Evolutionary conservation across 2,113 vertebrate species (phyloP).

Genomic region (Leptocoma aspasia): DNA sequence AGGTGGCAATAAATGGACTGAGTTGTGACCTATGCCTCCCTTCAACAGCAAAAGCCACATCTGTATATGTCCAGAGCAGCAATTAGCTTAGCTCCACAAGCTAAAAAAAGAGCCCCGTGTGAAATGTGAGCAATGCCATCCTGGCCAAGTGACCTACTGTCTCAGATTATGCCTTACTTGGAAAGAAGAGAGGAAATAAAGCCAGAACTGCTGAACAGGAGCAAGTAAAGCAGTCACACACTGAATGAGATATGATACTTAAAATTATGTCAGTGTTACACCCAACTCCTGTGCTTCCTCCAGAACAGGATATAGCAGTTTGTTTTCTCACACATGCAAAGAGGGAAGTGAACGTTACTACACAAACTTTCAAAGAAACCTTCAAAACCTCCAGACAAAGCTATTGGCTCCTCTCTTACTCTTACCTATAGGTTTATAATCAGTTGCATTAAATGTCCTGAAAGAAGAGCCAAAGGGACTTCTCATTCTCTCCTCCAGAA

Average conservation of each 20-base stretch:
- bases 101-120: background rate
- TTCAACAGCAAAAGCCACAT: background rate
- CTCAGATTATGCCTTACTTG: background rate
- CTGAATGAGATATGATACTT: background rate
- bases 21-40: background rate
- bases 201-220: background rate
- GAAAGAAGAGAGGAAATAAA: background rate
- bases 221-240: background rate
- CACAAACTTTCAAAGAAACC: background rate
- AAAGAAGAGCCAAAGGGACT: slow-evolving; percentile 99
- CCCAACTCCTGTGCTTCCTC: background rate
- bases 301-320: background rate
- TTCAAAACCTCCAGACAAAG: background rate
- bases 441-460: slow-evolving; percentile 97
- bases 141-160: background rate
- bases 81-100: background rate
- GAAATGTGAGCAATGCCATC: background rate
- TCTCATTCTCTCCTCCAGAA: slow-evolving; percentile 97
- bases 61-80: background rate
- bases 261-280: background rate
- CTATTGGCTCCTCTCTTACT: slow-evolving; percentile 44
- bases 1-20: background rate
- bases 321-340: background rate
- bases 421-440: slow-evolving; percentile 98
- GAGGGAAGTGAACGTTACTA: background rate